A percentile compares a stretch with the other conserved stretches of the same genome.
phyloP scores from a whole-genome alignment of 2,797 vertebrate genomes.

The Fistularia tabacaria region DNA sequence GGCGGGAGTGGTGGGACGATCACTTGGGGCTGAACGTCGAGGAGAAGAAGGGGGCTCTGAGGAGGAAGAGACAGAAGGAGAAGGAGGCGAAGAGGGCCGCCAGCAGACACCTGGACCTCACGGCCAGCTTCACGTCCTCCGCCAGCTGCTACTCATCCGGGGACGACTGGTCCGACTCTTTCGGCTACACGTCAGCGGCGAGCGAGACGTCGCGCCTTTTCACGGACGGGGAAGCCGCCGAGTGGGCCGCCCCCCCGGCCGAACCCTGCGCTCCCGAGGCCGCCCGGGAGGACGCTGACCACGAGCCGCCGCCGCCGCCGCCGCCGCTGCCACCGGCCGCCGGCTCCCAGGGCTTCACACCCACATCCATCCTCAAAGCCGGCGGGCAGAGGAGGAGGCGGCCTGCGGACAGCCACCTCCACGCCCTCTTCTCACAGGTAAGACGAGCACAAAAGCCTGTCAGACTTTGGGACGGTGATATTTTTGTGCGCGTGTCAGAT shows the following conservation, averaged over 20 bases:
- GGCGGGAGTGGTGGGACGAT: constrained; percentile 79
- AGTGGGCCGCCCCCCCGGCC: neutral
- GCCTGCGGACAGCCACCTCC: constrained; percentile 23
- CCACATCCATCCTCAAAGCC: neutral
- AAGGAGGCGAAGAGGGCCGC: constrained; percentile 53
- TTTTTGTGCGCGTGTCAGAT: too few relatives aligned
- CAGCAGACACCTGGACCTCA: constrained; percentile 42
- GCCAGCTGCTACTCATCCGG: constrained; percentile 65
- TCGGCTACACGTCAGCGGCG: neutral
- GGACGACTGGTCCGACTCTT: constrained; percentile 27
- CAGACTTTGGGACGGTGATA: too few relatives aligned
- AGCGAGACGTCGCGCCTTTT: constrained; percentile 55
- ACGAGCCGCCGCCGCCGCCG: neutral
- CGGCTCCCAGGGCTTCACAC: neutral
- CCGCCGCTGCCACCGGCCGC: constrained; percentile 4
- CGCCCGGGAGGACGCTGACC: neutral
- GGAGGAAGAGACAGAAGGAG: constrained; percentile 62
- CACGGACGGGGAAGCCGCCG: neutral
- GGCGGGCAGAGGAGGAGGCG: constrained; percentile 14
- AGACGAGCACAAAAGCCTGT: neutral
- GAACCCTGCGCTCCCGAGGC: fast-evolving
- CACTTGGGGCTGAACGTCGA: constrained; percentile 48
- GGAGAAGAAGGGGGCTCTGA: constrained; percentile 53
- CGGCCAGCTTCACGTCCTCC: constrained; percentile 80
- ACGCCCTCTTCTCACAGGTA: constrained; percentile 52